Base-by-base conservation (phyloP, 2,888 invertebrate species). In the Tubulanus polymorphus region DNA sequence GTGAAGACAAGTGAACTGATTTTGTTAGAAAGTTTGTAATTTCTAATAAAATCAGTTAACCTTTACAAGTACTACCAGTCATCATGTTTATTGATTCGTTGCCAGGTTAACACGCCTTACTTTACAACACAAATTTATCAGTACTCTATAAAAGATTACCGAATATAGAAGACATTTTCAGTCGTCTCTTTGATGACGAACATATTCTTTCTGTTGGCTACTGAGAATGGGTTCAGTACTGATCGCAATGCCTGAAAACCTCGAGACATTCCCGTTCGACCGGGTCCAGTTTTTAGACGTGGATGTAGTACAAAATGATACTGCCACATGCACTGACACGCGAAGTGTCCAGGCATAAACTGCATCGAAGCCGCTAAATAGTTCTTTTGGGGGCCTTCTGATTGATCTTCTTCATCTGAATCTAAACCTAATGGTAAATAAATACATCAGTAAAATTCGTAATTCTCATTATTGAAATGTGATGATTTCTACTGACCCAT, bases 321-420 rank as follows among this genome's bases (percentile, higher is more conserved):
- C 70, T 86, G 83, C 87, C 88, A 89, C 1, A 88, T 86, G n/a
- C 86, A 83, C 3, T 84, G 84, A 74, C 90, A 90, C 41, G 86
- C 83, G 74, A 90, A 90, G 74, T 85, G 84, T 2, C 89, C 90
- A 0, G 87, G 83, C 41, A 80, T 81, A 66, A 85, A 84, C 65
- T 83, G 66, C 56, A 79, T 65, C 5, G 72, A 71, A 5, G 81
- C 81, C 41, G 77, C 80, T 29, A 81, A 70, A 63, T 79, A 81
- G 23, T 59, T 59, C 37, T 67, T 63, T 18, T 62, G 62, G n/a
- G 63, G 57, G 6, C 61, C 66, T 37, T 68, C 66, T 6, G 57
- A 64, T n/a, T 65, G 66, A 41, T 77, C 76, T 23, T 73, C 71
- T 26, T 73, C 73, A 48, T 75, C 74, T 5, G 60, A 56, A 47